Percentiles rank a stretch among this genome's conserved stretches.
Conservation (phyloP, 2,888 invertebrate species). For the Heliothis peltigera region DNA sequence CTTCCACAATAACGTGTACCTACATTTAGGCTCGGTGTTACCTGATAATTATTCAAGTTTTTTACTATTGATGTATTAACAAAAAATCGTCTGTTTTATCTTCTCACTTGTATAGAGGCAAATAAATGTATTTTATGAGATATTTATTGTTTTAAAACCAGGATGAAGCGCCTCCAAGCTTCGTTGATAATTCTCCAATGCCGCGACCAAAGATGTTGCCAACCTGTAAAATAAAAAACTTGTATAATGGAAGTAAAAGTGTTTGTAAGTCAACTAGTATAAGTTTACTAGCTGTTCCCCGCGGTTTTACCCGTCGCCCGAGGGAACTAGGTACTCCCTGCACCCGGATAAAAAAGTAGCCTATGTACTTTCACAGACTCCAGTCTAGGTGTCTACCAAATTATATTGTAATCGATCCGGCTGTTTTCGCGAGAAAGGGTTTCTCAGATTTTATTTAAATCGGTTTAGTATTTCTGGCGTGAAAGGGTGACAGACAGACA, state of each 20-base stretch:
- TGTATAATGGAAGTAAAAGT: not conserved
- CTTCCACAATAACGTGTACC: conserved; percentile 11
- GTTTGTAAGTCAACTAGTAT: not conserved
- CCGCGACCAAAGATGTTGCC: conserved; percentile 97
- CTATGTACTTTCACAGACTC: no score
- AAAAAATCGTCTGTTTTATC: conserved; percentile 70
- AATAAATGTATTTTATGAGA: conserved; percentile 70
- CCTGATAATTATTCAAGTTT: no score
- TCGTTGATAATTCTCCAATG: conserved; percentile 96
- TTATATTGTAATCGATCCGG: not conserved
- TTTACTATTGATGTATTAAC: conserved; percentile 68
- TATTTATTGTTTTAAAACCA: conserved; percentile 91
- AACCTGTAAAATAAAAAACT: conserved; percentile 88
- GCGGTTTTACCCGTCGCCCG: no score
- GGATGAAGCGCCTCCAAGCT: conserved; percentile 95
- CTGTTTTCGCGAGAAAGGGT: no score
- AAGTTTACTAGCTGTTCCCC: no score
- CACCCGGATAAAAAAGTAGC: no score
- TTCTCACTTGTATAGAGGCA: conserved; percentile 76
- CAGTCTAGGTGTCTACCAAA: no score
- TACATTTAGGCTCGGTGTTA: not conserved
- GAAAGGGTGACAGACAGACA: no score
- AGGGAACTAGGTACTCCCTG: no score
- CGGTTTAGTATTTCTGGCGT: no score
- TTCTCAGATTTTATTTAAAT: no score